Conservation (phyloP, 2,797 vertebrate species). For the Neolamprologus multifasciatus region DNA sequence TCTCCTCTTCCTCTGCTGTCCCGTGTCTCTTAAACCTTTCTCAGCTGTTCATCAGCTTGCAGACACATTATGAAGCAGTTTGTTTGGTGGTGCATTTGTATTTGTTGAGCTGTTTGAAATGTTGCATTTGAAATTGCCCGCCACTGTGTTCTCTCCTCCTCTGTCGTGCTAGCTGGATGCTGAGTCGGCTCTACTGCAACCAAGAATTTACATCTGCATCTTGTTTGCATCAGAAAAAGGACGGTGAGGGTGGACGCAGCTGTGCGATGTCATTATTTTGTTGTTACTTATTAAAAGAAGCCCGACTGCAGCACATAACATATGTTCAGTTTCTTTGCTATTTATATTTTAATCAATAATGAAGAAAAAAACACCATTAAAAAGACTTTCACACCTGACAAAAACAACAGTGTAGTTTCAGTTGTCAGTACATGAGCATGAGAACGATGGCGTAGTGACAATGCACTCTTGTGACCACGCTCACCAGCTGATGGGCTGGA, state of each 20-base stretch:
- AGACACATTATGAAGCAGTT: neutral
- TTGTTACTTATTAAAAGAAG: neutral
- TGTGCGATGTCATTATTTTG: neutral
- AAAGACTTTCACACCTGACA: neutral
- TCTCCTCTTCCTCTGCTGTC: neutral
- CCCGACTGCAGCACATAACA: neutral
- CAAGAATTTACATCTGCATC: neutral
- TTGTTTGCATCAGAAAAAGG: neutral
- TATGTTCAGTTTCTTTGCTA: neutral
- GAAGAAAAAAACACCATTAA: neutral
- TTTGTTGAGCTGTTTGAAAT: neutral
- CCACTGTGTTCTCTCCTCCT: neutral
- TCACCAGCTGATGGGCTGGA: neutral
- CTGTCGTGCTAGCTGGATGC: neutral
- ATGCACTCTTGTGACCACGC: neutral
- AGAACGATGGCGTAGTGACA: neutral
- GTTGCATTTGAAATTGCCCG: neutral
- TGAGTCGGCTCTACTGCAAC: neutral
- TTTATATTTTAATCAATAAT: neutral
- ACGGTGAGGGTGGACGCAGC: neutral
- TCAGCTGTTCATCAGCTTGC: neutral
- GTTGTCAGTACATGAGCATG: neutral
- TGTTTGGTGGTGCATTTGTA: neutral
- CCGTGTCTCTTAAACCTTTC: neutral
- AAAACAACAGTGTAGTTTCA: neutral